Conservation (phyloP, 2,888 invertebrate species). For the Aphodius sticticus region DNA sequence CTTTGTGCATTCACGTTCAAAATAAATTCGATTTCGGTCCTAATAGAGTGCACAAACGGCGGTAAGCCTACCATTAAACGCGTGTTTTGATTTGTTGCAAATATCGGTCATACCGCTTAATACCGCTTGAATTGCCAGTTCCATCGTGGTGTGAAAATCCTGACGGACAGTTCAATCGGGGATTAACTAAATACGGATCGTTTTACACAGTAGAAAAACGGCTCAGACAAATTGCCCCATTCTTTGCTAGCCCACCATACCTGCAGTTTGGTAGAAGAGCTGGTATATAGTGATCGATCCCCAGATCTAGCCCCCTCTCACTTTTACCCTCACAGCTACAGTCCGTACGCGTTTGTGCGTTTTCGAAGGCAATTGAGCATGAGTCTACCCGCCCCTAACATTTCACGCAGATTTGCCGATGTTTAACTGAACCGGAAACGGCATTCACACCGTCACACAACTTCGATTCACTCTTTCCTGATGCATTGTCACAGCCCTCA, state of each 20-base stretch:
- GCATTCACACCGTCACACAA: conserved; percentile 37
- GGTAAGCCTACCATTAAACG: not conserved
- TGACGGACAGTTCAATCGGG: conserved; percentile 47
- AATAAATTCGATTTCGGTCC: not conserved
- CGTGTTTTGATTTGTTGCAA: conserved; percentile 34
- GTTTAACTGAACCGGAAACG: conserved; percentile 50
- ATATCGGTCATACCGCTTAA: conserved; percentile 20
- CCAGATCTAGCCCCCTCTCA: not conserved
- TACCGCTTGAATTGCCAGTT: not conserved
- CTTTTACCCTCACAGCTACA: not conserved
- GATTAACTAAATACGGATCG: conserved; percentile 48
- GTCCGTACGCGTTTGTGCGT: conserved; percentile 45
- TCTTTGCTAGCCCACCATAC: conserved; percentile 51
- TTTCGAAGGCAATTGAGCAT: conserved; percentile 57
- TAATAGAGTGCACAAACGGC: not conserved
- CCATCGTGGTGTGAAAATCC: conserved; percentile 41
- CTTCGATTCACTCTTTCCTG: conserved; percentile 32
- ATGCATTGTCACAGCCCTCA: not conserved
- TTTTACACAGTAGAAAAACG: conserved; percentile 45
- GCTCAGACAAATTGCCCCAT: conserved; percentile 56
- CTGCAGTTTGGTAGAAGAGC: conserved; percentile 31
- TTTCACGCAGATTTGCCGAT: conserved; percentile 60
- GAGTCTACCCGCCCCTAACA: conserved; percentile 56
- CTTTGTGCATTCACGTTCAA: not conserved
- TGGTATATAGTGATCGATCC: not conserved